Evolutionary conservation across 2,113 vertebrate species (phyloP).

Genomic region (Rhineura floridana): DNA sequence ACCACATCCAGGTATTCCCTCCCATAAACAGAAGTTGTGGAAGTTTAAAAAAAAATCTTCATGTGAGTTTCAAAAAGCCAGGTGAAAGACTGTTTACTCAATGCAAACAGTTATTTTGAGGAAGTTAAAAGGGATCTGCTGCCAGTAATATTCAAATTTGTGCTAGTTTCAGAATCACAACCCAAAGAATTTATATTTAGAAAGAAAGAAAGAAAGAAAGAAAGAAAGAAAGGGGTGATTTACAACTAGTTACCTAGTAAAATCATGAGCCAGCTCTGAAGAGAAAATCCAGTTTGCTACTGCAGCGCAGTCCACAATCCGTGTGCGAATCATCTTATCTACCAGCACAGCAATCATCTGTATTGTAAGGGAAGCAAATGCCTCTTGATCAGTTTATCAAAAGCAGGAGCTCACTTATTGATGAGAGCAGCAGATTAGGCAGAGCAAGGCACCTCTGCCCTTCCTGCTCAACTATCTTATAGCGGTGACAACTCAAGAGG

Average conservation of each 20-base stretch:
- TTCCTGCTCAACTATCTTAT: not conserved
- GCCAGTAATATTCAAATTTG: not conserved
- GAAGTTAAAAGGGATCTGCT: not conserved
- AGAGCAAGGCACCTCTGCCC: not conserved
- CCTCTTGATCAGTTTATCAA: not conserved
- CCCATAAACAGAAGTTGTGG: not conserved
- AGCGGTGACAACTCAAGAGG: not conserved
- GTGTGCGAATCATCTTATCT: constrained; percentile 97
- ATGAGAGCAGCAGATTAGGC: not conserved
- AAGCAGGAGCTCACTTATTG: not conserved
- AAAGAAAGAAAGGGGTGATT: not conserved
- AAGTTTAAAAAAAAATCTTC: not conserved
- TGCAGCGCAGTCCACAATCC: constrained; percentile 96
- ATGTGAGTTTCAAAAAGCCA: not conserved
- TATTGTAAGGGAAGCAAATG: constrained; percentile 11
- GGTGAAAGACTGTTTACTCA: not conserved
- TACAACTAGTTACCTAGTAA: constrained; percentile 84
- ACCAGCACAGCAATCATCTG: constrained; percentile 96
- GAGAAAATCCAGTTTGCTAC: constrained; percentile 99
- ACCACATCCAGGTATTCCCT: not conserved
- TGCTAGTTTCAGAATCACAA: not conserved
- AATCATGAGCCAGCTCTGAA: constrained; percentile 93
- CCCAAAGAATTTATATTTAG: not conserved
- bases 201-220: not conserved
- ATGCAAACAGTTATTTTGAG: not conserved